Conservation (phyloP, 2,797 vertebrate species). For the Diplodus puntazzo region DNA sequence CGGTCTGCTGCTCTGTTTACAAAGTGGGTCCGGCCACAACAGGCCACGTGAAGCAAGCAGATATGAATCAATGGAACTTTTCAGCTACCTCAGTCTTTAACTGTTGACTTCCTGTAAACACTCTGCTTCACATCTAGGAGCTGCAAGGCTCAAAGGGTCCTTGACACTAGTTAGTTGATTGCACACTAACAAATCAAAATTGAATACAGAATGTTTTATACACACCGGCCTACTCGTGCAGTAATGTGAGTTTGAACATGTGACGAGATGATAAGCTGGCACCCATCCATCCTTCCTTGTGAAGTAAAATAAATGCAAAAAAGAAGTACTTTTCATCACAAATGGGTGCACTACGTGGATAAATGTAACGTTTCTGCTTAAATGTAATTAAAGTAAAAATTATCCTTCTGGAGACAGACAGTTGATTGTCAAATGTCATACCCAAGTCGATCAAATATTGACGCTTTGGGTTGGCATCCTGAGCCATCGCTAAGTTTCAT, state of each 20-base stretch:
- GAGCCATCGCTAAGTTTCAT: too few species aligned
- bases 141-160: not conserved
- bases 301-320: not conserved
- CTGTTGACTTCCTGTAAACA: not conserved
- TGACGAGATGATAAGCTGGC: too few species aligned
- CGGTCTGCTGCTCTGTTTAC: conserved; percentile 59
- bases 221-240: too few species aligned
- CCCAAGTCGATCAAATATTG: too few species aligned
- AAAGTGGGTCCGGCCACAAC: conserved; percentile 65
- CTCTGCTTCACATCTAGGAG: not conserved
- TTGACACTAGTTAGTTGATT: too few species aligned
- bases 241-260: too few species aligned
- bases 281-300: not conserved
- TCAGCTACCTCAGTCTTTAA: conserved; percentile 28
- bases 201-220: too few species aligned
- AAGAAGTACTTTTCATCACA: not conserved
- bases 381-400: too few species aligned
- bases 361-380: not conserved
- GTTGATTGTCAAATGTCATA: too few species aligned
- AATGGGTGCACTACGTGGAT: not conserved
- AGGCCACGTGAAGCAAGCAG: not conserved
- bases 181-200: too few species aligned
- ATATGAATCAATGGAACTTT: not conserved
- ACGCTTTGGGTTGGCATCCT: too few species aligned
- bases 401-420: too few species aligned